Conservation (phyloP, 2,797 vertebrate species). For the Perdix hodgsoniae region DNA sequence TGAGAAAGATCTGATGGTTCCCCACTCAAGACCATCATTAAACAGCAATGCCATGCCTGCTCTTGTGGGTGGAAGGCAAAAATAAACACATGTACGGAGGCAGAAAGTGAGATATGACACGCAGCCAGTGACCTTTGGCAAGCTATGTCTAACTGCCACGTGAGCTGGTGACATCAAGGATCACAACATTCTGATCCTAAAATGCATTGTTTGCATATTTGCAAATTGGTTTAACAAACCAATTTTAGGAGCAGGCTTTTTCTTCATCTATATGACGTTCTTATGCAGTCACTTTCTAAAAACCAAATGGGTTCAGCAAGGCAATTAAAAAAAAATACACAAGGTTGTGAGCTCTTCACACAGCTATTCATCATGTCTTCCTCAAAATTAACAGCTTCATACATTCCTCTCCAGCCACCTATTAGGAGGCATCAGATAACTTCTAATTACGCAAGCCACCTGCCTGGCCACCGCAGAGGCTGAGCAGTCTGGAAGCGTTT, state of each 20-base stretch:
- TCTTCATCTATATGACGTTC: neutral
- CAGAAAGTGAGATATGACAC: neutral
- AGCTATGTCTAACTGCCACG: neutral
- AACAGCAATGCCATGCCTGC: neutral
- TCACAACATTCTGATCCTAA: rapidly evolving
- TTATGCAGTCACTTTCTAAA: neutral
- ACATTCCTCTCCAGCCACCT: neutral
- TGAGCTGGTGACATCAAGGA: neutral
- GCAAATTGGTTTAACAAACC: neutral
- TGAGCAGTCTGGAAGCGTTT: neutral
- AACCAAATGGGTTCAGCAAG: neutral
- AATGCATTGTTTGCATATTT: neutral
- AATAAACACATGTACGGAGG: neutral
- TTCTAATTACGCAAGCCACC: neutral
- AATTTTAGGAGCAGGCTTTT: neutral
- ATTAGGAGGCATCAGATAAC: conserved; percentile 2
- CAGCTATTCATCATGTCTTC: neutral
- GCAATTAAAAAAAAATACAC: neutral
- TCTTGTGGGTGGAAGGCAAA: neutral
- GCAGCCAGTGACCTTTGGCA: neutral
- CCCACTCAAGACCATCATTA: neutral
- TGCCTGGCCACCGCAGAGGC: neutral
- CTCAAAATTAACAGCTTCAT: conserved; percentile 1
- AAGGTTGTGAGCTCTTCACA: neutral
- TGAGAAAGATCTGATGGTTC: rapidly evolving